Evolutionary conservation across 2,888 invertebrate species (phyloP).

Genomic region (Troides helena): DNA sequence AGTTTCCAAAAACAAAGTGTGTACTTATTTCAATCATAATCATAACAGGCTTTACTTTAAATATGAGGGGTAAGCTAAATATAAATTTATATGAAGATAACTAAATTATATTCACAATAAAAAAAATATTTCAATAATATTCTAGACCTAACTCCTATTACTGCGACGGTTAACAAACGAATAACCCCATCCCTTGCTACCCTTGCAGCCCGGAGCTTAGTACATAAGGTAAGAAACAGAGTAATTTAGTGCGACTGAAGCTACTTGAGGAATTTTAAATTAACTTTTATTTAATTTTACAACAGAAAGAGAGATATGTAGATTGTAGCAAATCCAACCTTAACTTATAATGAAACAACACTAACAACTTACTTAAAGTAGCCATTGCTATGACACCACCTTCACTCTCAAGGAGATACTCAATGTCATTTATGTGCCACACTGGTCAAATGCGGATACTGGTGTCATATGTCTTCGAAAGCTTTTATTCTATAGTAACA

Average conservation of each 20-base stretch:
- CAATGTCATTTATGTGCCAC: too few species aligned
- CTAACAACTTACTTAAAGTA: too few species aligned
- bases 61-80: too few species aligned
- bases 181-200: slow-evolving; percentile 62
- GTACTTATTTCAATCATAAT: too few species aligned
- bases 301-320: neutral
- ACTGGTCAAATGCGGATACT: too few species aligned
- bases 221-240: slow-evolving; percentile 68
- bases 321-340: neutral
- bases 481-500: too few species aligned
- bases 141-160: slow-evolving; percentile 39
- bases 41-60: too few species aligned
- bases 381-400: too few species aligned
- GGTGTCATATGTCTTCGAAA: too few species aligned
- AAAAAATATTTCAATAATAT: neutral
- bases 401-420: too few species aligned
- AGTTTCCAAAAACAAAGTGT: too few species aligned
- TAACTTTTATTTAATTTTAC: neutral
- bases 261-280: slow-evolving; percentile 41
- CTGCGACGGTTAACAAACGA: slow-evolving; percentile 64
- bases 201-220: slow-evolving; percentile 48
- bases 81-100: neutral
- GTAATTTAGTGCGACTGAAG: slow-evolving; percentile 57
- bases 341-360: neutral
- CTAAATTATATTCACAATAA: neutral